phyloP scores from a whole-genome alignment of 2,888 invertebrate genomes.

The Zygogramma bicolorata region DNA sequence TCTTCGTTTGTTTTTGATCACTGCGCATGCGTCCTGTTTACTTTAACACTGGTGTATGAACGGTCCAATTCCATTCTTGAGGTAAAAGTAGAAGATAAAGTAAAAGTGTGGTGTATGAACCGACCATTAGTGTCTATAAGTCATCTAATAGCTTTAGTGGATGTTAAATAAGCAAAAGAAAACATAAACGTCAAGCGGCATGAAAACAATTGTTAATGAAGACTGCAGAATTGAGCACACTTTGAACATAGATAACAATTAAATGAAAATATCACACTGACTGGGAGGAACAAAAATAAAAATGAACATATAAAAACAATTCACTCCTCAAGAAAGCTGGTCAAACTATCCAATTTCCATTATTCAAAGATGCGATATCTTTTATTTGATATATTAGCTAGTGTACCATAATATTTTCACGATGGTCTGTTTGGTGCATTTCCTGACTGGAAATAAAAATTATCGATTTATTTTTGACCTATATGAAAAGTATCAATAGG shows the following conservation, averaged over 20 bases:
- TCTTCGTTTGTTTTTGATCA: no score
- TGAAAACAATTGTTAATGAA: not conserved
- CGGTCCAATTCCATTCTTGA: no score
- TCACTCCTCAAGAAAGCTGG: not conserved
- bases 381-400: not conserved
- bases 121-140: no score
- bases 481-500: not conserved
- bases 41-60: no score
- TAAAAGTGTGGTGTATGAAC: no score
- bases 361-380: not conserved
- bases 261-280: conserved; percentile 4
- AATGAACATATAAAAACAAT: not conserved
- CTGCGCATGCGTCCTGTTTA: no score
- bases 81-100: no score
- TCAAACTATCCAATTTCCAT: not conserved
- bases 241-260: not conserved
- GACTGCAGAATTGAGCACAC: not conserved
- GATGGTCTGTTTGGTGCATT: not conserved
- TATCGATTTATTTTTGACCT: not conserved
- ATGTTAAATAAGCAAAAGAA: not conserved
- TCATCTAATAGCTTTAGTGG: no score
- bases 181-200: not conserved
- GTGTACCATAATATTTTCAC: not conserved
- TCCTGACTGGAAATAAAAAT: not conserved
- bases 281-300: not conserved